Base-by-base conservation (phyloP, 2,113 vertebrate species). In the Phasianus colchicus region DNA sequence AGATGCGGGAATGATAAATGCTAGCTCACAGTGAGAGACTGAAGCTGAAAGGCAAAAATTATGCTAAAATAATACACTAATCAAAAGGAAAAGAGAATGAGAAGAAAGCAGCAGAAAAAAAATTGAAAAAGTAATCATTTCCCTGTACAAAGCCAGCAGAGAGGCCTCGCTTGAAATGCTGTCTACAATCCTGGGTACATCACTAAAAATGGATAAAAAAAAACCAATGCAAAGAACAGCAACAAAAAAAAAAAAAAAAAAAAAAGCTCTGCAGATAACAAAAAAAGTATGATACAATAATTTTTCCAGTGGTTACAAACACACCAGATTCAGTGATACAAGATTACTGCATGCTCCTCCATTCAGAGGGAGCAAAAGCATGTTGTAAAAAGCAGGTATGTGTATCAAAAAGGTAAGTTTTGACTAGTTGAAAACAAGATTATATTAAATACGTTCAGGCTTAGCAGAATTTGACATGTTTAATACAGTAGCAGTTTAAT, bases 1-100 rank as follows among this genome's bases (percentile, higher is more conserved):
- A 83, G 71, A 94, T 69, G 67, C 2, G 75, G 87, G 88, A 89
- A 92, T 88, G 93, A 95, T 77, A 95, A 96, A 94, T 10, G 85
- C 91, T 93, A 95, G 76, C 82, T 92, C 96, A 89, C 95, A 96
- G 96, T 93, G 75, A 97, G 94, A 95, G 82, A 71, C 83, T 83
- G 89, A 95, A 20, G 40, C 85, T 95, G 96, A 95, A 95, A 97
- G 88, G 91, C 93, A 97, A 97, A 96, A 95, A 96, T 94, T 95
- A 96, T 97, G 96, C 94, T 97, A 95, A 96, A 97, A 94, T 97
- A 97, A 96, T 95, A 95, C 87, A 92, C 84, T 97, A 95, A 97
- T 97, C 94, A 96, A 95, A 96, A 96, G 82, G 67, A 93, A 97
- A 95, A 93, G 85, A 77, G 94, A 96, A 89, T 22, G 47, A 93